Conservation (phyloP, 2,888 invertebrate species). For the Sinopyrophorus schimmeli region DNA sequence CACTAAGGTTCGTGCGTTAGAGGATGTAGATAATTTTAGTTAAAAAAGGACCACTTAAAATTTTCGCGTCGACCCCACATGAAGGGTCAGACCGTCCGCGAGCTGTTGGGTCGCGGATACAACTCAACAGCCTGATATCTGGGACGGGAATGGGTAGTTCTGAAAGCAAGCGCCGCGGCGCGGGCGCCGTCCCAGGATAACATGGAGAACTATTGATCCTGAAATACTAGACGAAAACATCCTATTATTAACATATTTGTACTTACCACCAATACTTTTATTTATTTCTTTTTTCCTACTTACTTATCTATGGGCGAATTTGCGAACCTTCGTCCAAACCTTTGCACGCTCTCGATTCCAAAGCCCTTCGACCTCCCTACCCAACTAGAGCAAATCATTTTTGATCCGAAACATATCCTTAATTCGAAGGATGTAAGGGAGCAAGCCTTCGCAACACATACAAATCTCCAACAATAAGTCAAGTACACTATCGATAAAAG, state of each 20-base stretch:
- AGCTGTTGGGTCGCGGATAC: conserved; percentile 37
- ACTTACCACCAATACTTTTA: no score
- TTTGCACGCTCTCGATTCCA: no score
- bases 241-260: conserved; percentile 30
- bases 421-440: no score
- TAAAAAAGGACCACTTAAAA: conserved; percentile 19
- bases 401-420: no score
- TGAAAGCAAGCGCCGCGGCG: conserved; percentile 41
- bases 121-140: conserved; percentile 46
- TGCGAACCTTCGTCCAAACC: no score
- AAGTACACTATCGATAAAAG: no score
- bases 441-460: no score
- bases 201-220: conserved; percentile 50
- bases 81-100: conserved; percentile 42
- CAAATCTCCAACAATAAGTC: no score
- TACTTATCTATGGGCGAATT: no score
- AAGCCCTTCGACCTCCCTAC: no score
- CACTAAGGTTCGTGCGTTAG: conserved; percentile 27
- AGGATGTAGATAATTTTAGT: conserved; percentile 14
- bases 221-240: conserved; percentile 37
- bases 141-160: conserved; percentile 49
- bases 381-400: no score
- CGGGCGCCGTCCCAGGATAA: conserved; percentile 48
- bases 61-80: conserved; percentile 41
- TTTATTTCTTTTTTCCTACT: no score